Evolutionary conservation across 2,888 invertebrate genomes (phyloP).

Genomic region (Euspilapteryx auroguttella): DNA sequence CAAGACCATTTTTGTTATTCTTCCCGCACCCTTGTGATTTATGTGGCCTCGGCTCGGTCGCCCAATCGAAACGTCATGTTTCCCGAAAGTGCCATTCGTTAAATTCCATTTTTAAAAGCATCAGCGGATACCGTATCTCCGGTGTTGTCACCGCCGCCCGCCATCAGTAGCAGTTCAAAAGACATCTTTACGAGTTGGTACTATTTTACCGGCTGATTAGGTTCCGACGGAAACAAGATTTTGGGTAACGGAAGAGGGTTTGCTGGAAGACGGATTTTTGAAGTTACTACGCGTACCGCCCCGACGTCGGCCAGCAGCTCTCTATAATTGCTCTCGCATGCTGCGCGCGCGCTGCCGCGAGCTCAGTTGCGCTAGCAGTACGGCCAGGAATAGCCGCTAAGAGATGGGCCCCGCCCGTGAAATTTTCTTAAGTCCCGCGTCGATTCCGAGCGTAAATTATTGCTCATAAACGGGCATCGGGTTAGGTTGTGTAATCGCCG

Average conservation of each 20-base stretch:
- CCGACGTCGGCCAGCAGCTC: conserved; percentile 12
- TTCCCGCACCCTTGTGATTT: conserved; percentile 43
- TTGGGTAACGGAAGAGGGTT: conserved; percentile 37
- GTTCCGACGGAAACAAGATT: conserved; percentile 35
- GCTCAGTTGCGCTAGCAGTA: conserved; percentile 49
- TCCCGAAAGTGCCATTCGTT: conserved; percentile 37
- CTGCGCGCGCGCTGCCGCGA: conserved; percentile 39
- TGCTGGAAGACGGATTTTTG: too few relatives aligned
- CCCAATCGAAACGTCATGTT: conserved; percentile 23
- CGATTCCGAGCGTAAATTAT: conserved; percentile 17
- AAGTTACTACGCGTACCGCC: too few relatives aligned
- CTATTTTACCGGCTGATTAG: conserved; percentile 35
- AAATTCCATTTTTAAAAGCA: conserved; percentile 42
- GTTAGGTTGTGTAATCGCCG: conserved; percentile 28
- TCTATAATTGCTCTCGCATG: conserved; percentile 29
- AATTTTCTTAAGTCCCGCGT: conserved; percentile 13
- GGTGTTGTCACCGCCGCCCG: conserved; percentile 43
- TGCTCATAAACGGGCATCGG: conserved; percentile 21
- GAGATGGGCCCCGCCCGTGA: conserved; percentile 25
- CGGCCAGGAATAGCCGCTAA: conserved; percentile 48
- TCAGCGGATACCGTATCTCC: conserved; percentile 46
- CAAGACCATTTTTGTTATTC: too few relatives aligned
- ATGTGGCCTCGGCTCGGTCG: conserved; percentile 28
- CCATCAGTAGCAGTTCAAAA: conserved; percentile 24
- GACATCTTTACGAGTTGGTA: conserved; percentile 15